Percentiles rank a stretch among this genome's conserved stretches.
Conservation (phyloP, 1,140 invertebrate species). For the Venustaconcha ellipsiformis region DNA sequence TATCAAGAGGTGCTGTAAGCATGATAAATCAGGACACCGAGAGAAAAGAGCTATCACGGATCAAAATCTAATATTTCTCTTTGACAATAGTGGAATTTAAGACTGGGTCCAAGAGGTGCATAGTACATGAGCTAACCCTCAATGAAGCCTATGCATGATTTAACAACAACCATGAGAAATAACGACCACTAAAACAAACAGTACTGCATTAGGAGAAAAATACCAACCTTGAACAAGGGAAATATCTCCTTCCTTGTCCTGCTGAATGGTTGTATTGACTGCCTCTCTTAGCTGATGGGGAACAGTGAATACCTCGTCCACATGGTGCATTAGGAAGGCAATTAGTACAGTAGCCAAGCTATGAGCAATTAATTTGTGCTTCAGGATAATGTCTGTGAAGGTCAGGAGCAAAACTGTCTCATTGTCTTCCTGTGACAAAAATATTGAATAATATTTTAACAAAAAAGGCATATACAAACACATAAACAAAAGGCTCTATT, state of each 20-base stretch:
- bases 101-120: too few relatives aligned
- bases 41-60: too few relatives aligned
- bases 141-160: too few relatives aligned
- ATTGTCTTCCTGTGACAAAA: constrained; percentile 45
- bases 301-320: constrained; percentile 50
- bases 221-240: constrained; percentile 40
- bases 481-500: too few relatives aligned
- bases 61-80: too few relatives aligned
- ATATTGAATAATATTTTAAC: background rate
- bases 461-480: too few relatives aligned
- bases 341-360: constrained; percentile 52
- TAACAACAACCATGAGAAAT: too few relatives aligned
- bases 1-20: too few relatives aligned
- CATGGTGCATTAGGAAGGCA: constrained; percentile 61
- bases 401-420: constrained; percentile 34
- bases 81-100: too few relatives aligned
- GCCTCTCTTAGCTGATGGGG: constrained; percentile 52
- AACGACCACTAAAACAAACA: too few relatives aligned
- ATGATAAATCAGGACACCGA: too few relatives aligned
- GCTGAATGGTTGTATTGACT: constrained; percentile 45
- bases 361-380: constrained; percentile 49
- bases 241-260: constrained; percentile 43
- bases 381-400: constrained; percentile 47
- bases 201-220: background rate
- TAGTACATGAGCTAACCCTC: too few relatives aligned